phyloP scores from a whole-genome alignment of 2,797 vertebrate genomes.

The Sebastes steindachneri region DNA sequence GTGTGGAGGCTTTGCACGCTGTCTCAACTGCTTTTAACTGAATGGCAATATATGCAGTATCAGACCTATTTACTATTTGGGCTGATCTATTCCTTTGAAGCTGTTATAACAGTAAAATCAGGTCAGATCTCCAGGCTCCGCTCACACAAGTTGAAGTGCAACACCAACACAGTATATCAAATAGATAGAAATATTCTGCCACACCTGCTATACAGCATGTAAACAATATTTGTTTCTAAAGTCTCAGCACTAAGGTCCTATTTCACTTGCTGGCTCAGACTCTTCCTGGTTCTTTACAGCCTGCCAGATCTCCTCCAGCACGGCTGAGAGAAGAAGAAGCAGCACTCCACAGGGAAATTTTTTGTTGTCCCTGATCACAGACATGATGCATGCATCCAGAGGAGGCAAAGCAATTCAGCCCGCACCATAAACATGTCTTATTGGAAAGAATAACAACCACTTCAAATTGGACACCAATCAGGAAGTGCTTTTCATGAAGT shows the following conservation, averaged over 20 bases:
- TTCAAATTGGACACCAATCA: constrained; percentile 10
- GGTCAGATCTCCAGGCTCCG: constrained; percentile 65
- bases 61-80: constrained; percentile 33
- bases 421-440: constrained; percentile 29
- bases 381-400: constrained; percentile 34
- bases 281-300: constrained; percentile 44
- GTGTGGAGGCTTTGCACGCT: not conserved
- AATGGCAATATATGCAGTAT: constrained; percentile 10
- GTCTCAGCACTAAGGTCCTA: constrained; percentile 29
- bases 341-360: constrained; percentile 35
- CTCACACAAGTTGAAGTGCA: constrained; percentile 28
- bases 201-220: constrained; percentile 12
- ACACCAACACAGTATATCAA: constrained; percentile 29
- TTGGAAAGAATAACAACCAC: constrained; percentile 20
- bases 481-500: constrained; percentile 4
- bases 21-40: constrained; percentile 10
- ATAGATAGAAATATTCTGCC: constrained; percentile 28
- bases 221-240: constrained; percentile 52
- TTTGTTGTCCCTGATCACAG: constrained; percentile 53
- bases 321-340: constrained; percentile 7
- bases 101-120: constrained; percentile 50
- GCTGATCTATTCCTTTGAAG: constrained; percentile 49
- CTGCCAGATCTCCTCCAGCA: constrained; percentile 34
- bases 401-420: constrained; percentile 36
- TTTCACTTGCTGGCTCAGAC: constrained; percentile 48